Percentiles rank a stretch among this genome's conserved stretches.
These are phyloP conservation scores for Semicossyphus pulcher DNA, from an alignment of 2,113 vertebrate species.

Conservation along the genomic window DNA sequence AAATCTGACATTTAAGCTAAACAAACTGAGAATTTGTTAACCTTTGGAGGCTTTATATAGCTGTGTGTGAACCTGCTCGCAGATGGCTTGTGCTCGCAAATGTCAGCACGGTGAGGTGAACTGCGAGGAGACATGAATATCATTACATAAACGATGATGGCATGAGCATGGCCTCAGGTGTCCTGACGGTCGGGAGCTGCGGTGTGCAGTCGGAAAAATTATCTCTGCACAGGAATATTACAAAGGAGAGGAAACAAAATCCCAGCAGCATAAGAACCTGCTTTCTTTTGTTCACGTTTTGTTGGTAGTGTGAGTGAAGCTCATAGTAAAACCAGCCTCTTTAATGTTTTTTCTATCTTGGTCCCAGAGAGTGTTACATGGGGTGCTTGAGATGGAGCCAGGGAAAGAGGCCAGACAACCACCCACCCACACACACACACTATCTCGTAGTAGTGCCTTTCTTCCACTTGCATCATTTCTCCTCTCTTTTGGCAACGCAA, in stretches of 20 bases:
- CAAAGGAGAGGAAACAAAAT: conserved; percentile 24
- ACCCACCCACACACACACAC: conserved; percentile 55
- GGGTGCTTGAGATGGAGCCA: conserved; percentile 61
- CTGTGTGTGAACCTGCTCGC: conserved; percentile 50
- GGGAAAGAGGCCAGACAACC: conserved; percentile 74
- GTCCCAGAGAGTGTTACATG: conserved; percentile 54
- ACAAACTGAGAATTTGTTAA: conserved; percentile 56
- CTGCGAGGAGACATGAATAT: conserved; percentile 54
- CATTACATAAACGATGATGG: conserved; percentile 65
- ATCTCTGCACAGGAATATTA: conserved; percentile 1
- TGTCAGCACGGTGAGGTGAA: conserved; percentile 68
- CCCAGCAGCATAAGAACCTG: conserved; percentile 10
- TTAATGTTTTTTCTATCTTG: conserved; percentile 58
- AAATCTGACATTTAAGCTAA: conserved; percentile 63
- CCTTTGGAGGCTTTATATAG: conserved; percentile 54
- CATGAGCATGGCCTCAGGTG: conserved; percentile 61
- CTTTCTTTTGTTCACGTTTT: conserved; percentile 17
- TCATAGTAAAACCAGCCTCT: conserved; percentile 41
- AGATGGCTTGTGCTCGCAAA: conserved; percentile 70
- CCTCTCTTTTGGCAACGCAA: conserved; percentile 58
- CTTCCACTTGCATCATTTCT: conserved; percentile 71
- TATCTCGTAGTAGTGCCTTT: conserved; percentile 67
- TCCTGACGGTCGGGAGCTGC: conserved; percentile 24
- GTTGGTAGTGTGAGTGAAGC: conserved; percentile 8
- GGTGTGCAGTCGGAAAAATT: conserved; percentile 6